phyloP scores from a whole-genome alignment of 2,113 vertebrate species.

The Seriola rivoliana region DNA sequence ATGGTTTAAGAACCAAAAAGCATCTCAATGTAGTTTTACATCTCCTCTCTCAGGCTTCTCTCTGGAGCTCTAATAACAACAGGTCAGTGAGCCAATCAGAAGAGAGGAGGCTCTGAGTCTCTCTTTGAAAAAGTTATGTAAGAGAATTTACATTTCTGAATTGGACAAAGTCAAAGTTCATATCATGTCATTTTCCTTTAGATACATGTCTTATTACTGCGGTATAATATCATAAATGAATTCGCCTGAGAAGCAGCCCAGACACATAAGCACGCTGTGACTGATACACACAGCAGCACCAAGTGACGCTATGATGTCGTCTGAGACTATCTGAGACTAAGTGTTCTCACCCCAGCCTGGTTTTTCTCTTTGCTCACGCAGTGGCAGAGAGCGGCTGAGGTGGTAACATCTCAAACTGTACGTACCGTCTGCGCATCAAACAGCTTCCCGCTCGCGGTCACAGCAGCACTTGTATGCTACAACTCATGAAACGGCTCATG shows the following conservation, averaged over 20 bases:
- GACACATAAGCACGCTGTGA: neutral
- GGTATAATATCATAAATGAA: neutral
- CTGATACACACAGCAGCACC: neutral
- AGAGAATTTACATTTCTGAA: too few relatives aligned
- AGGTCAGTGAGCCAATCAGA: too few relatives aligned
- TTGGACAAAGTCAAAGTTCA: neutral
- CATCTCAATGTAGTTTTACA: too few relatives aligned
- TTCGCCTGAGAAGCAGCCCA: neutral
- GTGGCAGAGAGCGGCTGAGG: constrained; percentile 11
- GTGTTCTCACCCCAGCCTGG: neutral
- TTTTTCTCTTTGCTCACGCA: constrained; percentile 14
- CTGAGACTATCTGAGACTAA: neutral
- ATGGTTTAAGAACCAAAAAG: too few relatives aligned
- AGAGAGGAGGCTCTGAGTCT: too few relatives aligned
- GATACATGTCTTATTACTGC: neutral
- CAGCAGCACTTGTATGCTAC: constrained; percentile 12
- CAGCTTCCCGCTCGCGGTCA: neutral
- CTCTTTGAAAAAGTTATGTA: too few relatives aligned
- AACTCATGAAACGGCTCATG: constrained; percentile 28
- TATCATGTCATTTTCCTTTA: neutral
- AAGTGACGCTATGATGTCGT: neutral
- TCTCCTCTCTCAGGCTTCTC: too few relatives aligned
- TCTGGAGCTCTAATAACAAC: too few relatives aligned
- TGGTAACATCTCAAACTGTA: neutral
- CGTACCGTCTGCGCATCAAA: constrained; percentile 19